A percentile compares a stretch with the other conserved stretches of the same genome.
Conservation (phyloP, 2,888 invertebrate genomes). For the Eristalinus sepulchralis region DNA sequence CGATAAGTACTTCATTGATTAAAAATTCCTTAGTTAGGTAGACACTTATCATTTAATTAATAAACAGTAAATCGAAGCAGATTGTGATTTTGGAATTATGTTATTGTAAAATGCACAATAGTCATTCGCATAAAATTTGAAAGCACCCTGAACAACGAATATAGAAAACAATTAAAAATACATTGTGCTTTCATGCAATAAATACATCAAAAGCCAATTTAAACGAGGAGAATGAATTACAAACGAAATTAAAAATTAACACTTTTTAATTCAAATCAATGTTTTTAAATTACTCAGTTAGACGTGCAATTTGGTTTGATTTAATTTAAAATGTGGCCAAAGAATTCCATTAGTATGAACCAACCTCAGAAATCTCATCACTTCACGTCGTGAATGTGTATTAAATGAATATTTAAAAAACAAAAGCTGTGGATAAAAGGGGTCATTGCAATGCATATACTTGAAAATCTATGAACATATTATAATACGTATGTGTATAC, state of each 20-base stretch:
- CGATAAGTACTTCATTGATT: too few relatives aligned
- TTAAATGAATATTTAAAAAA: conserved; percentile 44
- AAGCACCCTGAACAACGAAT: too few relatives aligned
- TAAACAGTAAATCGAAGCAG: too few relatives aligned
- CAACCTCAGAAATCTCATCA: conserved; percentile 3
- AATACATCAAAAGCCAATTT: too few relatives aligned
- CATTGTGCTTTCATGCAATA: too few relatives aligned
- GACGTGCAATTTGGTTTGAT: background rate
- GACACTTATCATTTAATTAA: too few relatives aligned
- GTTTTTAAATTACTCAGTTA: background rate
- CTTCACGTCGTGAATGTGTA: conserved; percentile 23
- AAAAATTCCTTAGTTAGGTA: too few relatives aligned
- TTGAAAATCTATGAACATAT: conserved; percentile 18
- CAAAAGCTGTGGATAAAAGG: conserved; percentile 6
- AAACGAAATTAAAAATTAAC: background rate
- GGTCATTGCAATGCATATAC: conserved; percentile 43
- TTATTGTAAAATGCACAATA: too few relatives aligned
- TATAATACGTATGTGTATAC: background rate
- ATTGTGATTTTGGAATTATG: too few relatives aligned
- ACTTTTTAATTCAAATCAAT: background rate
- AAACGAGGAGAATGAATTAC: too few relatives aligned
- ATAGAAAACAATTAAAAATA: background rate
- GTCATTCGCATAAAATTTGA: too few relatives aligned
- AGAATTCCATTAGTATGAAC: background rate
- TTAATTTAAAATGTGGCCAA: background rate